A percentile compares a stretch with the other conserved stretches of the same genome.
phyloP scores from a whole-genome alignment of 2,888 invertebrate species.

The Tribolium freemani region DNA sequence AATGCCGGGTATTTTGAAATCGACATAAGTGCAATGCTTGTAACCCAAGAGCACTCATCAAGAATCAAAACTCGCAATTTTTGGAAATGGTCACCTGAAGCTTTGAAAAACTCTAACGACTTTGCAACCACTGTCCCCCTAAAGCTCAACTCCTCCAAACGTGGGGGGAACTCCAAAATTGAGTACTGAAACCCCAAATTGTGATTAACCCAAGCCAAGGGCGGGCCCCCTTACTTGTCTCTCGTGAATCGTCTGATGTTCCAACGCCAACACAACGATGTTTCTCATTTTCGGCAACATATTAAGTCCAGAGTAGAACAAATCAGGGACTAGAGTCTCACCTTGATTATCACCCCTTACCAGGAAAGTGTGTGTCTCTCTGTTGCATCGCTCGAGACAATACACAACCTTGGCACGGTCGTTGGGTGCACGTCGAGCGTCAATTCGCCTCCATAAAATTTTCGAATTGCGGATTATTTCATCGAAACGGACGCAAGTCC shows the following conservation, averaged over 20 bases:
- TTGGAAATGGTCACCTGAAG: slow-evolving; percentile 43
- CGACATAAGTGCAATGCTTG: slow-evolving; percentile 79
- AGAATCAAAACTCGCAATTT: slow-evolving; percentile 74
- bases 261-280: slow-evolving; percentile 59
- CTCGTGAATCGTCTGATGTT: slow-evolving; percentile 54
- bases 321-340: not conserved
- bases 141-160: slow-evolving; percentile 74
- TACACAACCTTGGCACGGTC: not conserved
- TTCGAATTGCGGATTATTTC: slow-evolving; percentile 4
- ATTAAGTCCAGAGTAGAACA: not conserved
- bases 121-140: slow-evolving; percentile 65
- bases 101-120: slow-evolving; percentile 59
- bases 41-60: slow-evolving; percentile 82
- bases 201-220: not conserved
- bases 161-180: slow-evolving; percentile 76
- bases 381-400: slow-evolving; percentile 10
- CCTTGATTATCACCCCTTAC: not conserved
- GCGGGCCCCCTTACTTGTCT: not conserved
- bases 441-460: slow-evolving; percentile 16
- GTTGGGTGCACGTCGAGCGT: slow-evolving; percentile 14
- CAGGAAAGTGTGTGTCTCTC: slow-evolving; percentile 3
- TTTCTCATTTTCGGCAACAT: not conserved
- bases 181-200: slow-evolving; percentile 70
- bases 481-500: slow-evolving; percentile 21
- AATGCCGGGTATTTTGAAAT: slow-evolving; percentile 79